Percentiles rank a stretch among this genome's conserved stretches.
These are phyloP conservation scores for Epizoanthus stellaris DNA, from an alignment of 92 coral and sea anemone genomes.

Conservation along the genomic window DNA sequence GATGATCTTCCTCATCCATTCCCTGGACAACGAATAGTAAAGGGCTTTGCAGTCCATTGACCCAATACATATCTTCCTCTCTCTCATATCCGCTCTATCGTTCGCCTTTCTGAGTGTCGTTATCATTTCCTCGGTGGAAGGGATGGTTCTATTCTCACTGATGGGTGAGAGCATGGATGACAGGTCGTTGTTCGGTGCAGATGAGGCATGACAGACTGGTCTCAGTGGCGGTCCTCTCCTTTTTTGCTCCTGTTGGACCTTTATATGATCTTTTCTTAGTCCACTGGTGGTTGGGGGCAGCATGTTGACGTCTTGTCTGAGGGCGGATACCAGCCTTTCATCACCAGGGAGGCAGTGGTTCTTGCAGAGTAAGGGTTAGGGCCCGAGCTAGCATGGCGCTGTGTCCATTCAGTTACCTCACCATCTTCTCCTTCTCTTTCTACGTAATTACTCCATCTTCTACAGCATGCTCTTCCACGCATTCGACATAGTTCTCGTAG, in stretches of 20 bases:
- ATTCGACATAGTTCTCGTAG: background rate
- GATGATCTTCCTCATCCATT: too few relatives aligned
- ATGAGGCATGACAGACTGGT: slow-evolving; percentile 9
- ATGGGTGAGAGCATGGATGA: slow-evolving; percentile 1
- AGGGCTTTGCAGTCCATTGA: slow-evolving; percentile 14
- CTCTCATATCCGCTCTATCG: too few relatives aligned
- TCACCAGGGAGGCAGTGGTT: background rate
- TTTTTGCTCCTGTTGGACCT: background rate
- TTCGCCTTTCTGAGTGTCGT: background rate
- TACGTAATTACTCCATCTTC: background rate
- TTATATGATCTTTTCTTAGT: slow-evolving; percentile 1
- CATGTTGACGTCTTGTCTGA: background rate
- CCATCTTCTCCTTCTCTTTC: background rate
- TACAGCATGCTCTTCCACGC: background rate
- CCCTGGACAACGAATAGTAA: background rate
- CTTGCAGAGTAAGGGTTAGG: background rate
- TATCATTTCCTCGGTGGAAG: slow-evolving; percentile 8
- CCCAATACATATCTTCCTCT: background rate
- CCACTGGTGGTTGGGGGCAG: too few relatives aligned
- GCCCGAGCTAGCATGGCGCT: background rate
- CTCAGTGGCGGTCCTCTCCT: background rate
- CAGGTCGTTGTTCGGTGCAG: background rate
- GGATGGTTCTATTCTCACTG: slow-evolving; percentile 4
- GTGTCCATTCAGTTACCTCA: background rate
- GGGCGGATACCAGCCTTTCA: background rate